These are phyloP conservation scores for Protodeltote pygarga DNA, from an alignment of 2,888 invertebrate genomes.

Conservation along the genomic window DNA sequence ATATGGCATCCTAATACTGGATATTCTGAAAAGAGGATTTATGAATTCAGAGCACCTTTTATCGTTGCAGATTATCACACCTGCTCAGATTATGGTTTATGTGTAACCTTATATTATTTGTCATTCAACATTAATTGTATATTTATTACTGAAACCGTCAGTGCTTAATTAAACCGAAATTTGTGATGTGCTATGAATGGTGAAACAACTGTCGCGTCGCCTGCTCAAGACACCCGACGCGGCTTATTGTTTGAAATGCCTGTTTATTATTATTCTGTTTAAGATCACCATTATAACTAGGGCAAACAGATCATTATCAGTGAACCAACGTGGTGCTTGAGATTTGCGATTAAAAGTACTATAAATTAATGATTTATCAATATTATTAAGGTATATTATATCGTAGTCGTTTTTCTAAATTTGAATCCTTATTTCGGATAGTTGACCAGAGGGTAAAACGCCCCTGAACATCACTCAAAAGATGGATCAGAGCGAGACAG, in stretches of 20 bases:
- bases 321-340: too few species aligned
- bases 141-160: constrained; percentile 28
- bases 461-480: too few species aligned
- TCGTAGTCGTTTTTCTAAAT: too few species aligned
- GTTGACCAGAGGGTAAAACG: too few species aligned
- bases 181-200: constrained; percentile 49
- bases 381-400: too few species aligned
- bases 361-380: too few species aligned
- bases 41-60: neutral
- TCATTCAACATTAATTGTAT: constrained; percentile 6
- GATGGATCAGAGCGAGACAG: too few species aligned
- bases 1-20: constrained; percentile 23
- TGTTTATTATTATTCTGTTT: constrained; percentile 12
- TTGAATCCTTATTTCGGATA: too few species aligned
- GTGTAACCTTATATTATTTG: too few species aligned
- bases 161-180: constrained; percentile 49
- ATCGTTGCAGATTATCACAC: too few species aligned
- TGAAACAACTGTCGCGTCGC: constrained; percentile 38
- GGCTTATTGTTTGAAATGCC: constrained; percentile 40
- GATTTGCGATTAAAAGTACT: too few species aligned
- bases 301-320: constrained; percentile 6
- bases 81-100: too few species aligned
- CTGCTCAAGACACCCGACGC: constrained; percentile 56
- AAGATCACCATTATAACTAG: constrained; percentile 13
- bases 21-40: constrained; percentile 3